Evolutionary conservation across 1,140 invertebrate genomes (phyloP), one percentile per base, ranked within the genome.

Genomic region (Caenorhabditis briggsae): DNA sequence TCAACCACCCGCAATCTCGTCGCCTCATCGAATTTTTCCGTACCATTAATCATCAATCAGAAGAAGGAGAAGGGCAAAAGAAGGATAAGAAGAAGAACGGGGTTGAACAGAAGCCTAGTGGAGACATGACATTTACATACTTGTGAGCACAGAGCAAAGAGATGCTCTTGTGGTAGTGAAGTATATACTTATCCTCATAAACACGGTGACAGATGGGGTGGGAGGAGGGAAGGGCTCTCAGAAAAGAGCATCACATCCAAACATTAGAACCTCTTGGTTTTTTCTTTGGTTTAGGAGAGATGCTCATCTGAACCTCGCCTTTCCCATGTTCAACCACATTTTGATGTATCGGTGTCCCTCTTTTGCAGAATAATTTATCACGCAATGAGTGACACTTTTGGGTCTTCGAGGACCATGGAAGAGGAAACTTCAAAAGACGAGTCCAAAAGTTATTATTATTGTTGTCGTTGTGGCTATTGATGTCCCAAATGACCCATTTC

Each of bases 131-230:
- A 78, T 78, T 78, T 48, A 78, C 70, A 78, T 78, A 78, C 70
- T 78, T 78, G 70, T 48, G 70, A 48, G 64, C 20, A 46, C 12
- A 48, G 9, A 33, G 33, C 33, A 33, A 46, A 5, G n/a, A 78
- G 70, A 78, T 78, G 70, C 70, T 78, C 70, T 18, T 33, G 33
- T 70, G 11, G 18, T 43, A 18, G 70, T 78, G 70, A 78, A 78
- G 70, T 78, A 78, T 78, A 78, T 78, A 78, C 70, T 78, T 78
- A 78, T 78, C 70, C 70, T 78, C 70, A 78, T 78, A 78, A 78
- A 78, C 70, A 78, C 70, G 70, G 46, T 53, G 70, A 78, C 70
- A 78, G 70, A 78, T 78, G 70, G 70, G 8, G 25, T 53, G 50
- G 16, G 16, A 12, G 20, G 20, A n/a, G 56, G 56, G 56, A 58